Evolutionary conservation across 2,113 vertebrate species (phyloP).

Genomic region (Oreocharis arfaki): DNA sequence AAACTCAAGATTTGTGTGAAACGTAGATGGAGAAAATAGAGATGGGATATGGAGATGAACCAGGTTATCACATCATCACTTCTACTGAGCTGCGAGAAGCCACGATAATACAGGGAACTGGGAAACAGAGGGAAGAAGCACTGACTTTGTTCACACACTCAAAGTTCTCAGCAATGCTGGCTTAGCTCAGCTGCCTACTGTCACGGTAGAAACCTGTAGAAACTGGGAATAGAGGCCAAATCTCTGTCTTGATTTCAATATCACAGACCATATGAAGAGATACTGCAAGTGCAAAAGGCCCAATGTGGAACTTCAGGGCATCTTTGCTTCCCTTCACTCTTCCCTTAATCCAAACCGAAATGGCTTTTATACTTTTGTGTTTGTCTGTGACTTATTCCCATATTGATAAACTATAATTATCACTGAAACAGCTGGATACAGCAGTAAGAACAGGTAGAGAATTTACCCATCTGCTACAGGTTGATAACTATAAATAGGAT

Average conservation of each 20-base stretch:
- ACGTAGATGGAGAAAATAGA: background rate
- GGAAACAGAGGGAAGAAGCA: background rate
- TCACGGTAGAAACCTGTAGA: background rate
- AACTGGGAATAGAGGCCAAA: background rate
- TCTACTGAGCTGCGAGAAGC: background rate
- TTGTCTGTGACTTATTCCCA: background rate
- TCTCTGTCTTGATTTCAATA: background rate
- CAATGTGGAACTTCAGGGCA: background rate
- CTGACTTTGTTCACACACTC: background rate
- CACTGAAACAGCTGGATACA: constrained; percentile 30
- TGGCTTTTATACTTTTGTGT: background rate
- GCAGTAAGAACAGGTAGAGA: constrained; percentile 29
- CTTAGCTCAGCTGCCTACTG: background rate
- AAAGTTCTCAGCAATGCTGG: background rate
- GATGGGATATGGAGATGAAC: background rate
- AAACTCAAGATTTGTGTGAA: background rate
- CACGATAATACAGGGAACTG: background rate
- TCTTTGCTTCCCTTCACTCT: background rate
- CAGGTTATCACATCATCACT: background rate
- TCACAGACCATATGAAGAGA: background rate
- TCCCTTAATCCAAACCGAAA: background rate
- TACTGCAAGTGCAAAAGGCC: background rate
- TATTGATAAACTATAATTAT: constrained; percentile 25
- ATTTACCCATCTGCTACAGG: constrained; percentile 29
- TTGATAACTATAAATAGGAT: background rate